A percentile compares a stretch with the other conserved stretches of the same genome.
Conservation (phyloP, 2,797 vertebrate species). For the Gadopsis bispinosus region DNA sequence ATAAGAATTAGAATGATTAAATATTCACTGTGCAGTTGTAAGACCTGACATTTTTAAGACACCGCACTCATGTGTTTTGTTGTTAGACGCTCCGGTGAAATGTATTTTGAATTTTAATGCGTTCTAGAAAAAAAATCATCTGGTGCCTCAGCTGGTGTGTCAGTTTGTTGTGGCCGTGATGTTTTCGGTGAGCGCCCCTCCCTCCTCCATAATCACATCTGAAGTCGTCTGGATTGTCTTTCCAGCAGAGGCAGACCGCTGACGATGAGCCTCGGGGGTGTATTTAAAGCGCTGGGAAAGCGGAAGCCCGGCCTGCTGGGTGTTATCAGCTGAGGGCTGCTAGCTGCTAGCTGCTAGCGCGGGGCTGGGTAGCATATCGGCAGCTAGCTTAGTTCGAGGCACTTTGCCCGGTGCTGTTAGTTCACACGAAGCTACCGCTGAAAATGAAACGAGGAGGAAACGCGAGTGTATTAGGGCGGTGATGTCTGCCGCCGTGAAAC, state of each 20-base stretch:
- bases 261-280: constrained; percentile 39
- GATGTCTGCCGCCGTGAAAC: not conserved
- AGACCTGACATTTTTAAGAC: not conserved
- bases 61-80: not conserved
- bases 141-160: not conserved
- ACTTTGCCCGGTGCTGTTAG: not conserved
- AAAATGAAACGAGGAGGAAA: constrained; percentile 33
- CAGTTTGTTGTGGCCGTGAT: not conserved
- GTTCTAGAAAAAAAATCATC: no score
- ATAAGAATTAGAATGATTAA: no score
- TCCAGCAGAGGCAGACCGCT: constrained; percentile 24
- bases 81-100: no score
- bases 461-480: not conserved
- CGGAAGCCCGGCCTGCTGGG: constrained; percentile 55
- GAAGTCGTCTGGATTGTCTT: not conserved
- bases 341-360: constrained; percentile 29
- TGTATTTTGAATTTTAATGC: not conserved
- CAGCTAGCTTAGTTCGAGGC: not conserved
- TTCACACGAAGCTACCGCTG: not conserved
- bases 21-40: no score
- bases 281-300: constrained; percentile 61
- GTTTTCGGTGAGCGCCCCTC: constrained; percentile 23
- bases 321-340: constrained; percentile 46
- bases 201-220: constrained; percentile 14
- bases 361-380: not conserved